Evolutionary conservation across 1,140 invertebrate species (phyloP).

Genomic region (Aphidius ervi): DNA sequence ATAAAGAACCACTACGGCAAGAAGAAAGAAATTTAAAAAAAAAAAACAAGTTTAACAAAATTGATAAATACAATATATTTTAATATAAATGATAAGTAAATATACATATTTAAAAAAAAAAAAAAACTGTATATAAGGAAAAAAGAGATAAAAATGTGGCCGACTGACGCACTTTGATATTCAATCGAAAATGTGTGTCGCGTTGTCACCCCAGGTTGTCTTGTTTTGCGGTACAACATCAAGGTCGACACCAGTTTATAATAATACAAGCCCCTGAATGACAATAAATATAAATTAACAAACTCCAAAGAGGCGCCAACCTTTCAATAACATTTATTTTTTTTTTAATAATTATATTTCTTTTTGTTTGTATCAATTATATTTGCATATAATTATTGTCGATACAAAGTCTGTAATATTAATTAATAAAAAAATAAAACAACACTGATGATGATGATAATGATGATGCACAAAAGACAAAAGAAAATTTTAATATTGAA

Average conservation of each 20-base stretch:
- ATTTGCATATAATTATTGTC: too few relatives aligned
- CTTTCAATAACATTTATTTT: constrained; percentile 10
- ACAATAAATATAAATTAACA: constrained; percentile 21
- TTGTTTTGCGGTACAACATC: constrained; percentile 3
- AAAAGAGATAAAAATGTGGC: not conserved
- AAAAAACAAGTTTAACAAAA: constrained; percentile 7
- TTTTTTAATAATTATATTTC: not conserved
- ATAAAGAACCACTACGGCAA: not conserved
- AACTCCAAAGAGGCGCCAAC: constrained; percentile 9
- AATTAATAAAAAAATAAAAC: too few relatives aligned
- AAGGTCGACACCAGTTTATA: constrained; percentile 5
- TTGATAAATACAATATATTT: not conserved
- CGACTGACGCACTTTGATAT: constrained; percentile 18
- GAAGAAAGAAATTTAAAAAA: constrained; percentile 1
- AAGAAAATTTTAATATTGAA: too few relatives aligned
- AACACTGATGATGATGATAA: too few relatives aligned
- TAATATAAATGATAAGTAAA: not conserved
- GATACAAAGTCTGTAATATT: too few relatives aligned
- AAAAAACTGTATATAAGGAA: too few relatives aligned
- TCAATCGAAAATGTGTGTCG: constrained; percentile 17
- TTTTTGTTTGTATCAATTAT: not conserved
- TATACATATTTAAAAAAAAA: not conserved
- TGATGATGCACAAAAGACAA: too few relatives aligned
- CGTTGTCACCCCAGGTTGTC: not conserved
- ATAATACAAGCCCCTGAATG: constrained; percentile 5